A percentile compares a stretch with the other conserved stretches of the same genome.
Evolutionary conservation across 2,113 vertebrate species (phyloP).

Genomic region (Carassius auratus): DNA sequence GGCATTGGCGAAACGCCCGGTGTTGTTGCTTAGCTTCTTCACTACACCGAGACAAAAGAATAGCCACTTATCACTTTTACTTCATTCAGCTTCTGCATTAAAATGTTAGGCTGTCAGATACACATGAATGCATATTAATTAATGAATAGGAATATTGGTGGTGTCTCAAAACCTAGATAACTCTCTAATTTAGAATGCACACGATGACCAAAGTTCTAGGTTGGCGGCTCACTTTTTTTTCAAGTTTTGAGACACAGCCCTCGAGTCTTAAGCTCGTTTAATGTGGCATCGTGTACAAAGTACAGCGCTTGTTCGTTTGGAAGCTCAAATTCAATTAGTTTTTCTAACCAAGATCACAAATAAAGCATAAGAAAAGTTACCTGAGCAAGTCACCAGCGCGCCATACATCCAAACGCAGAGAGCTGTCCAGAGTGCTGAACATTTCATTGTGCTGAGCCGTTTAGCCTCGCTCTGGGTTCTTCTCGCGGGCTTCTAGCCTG

Average conservation of each 20-base stretch:
- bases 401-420: constrained; percentile 42
- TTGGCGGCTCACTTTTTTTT: neutral
- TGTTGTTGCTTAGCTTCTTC: constrained; percentile 60
- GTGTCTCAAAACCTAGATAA: neutral
- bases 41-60: constrained; percentile 56
- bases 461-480: neutral
- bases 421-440: constrained; percentile 50
- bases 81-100: neutral
- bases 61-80: neutral
- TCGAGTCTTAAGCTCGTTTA: neutral
- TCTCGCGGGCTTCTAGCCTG: constrained; percentile 29
- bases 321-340: neutral
- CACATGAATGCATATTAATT: constrained; percentile 56
- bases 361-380: constrained; percentile 4
- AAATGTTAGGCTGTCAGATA: neutral
- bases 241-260: neutral
- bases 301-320: neutral
- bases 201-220: neutral
- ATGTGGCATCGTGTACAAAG: neutral
- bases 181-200: neutral
- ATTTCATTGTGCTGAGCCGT: constrained; percentile 40
- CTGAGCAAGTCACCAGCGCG: constrained; percentile 41
- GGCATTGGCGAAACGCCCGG: constrained; percentile 66
- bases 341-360: neutral
- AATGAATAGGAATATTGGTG: constrained; percentile 56